phyloP scores from a whole-genome alignment of 2,888 invertebrate species.

The Sarcophaga rosellei region DNA sequence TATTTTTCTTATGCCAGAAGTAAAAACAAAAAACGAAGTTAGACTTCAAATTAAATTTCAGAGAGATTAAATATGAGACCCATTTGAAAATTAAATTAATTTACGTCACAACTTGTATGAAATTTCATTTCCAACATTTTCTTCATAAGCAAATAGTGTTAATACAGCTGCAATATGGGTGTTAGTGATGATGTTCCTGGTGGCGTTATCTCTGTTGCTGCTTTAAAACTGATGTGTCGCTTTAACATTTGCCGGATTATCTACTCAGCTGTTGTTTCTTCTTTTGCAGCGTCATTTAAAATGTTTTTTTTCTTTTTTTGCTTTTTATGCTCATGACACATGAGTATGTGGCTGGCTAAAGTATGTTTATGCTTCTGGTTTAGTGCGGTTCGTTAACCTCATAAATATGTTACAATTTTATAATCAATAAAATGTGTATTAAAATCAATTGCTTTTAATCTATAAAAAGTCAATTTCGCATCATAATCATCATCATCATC shows the following conservation, averaged over 20 bases:
- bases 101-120: slow-evolving; percentile 21
- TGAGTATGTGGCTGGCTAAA: background rate
- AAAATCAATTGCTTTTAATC: slow-evolving; percentile 41
- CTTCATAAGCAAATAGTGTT: background rate
- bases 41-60: slow-evolving; percentile 24
- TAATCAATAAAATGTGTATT: slow-evolving; percentile 51
- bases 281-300: slow-evolving; percentile 4
- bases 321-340: background rate
- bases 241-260: slow-evolving; percentile 23
- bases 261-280: slow-evolving; percentile 6
- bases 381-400: slow-evolving; percentile 31
- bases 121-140: background rate
- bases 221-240: slow-evolving; percentile 17
- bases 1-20: background rate
- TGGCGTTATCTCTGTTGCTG: background rate
- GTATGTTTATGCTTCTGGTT: background rate
- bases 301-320: background rate
- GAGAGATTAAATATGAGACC: slow-evolving; percentile 28
- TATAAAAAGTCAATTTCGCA: slow-evolving; percentile 20
- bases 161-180: background rate
- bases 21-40: slow-evolving; percentile 1
- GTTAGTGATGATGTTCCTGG: background rate
- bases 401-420: slow-evolving; percentile 55
- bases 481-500: background rate
- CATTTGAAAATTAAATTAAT: slow-evolving; percentile 40